phyloP scores from a whole-genome alignment of 2,888 invertebrate species.

The Trichopria drosophilae region DNA sequence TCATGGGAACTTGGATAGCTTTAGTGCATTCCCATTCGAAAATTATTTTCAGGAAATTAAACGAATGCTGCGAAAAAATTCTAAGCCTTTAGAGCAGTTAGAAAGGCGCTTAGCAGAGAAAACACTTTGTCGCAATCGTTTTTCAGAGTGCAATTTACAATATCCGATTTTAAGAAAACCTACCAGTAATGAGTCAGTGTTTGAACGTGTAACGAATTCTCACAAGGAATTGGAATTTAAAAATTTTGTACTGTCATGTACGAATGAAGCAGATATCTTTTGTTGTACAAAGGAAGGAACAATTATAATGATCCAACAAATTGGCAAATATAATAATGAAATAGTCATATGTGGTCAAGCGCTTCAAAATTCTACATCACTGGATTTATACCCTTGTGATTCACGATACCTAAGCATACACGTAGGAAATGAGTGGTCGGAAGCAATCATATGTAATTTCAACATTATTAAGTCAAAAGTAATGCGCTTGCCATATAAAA shows the following conservation, averaged over 20 bases:
- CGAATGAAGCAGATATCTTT: slow-evolving; percentile 17
- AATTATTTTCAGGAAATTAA: slow-evolving; percentile 31
- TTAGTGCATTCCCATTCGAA: slow-evolving; percentile 35
- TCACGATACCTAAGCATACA: slow-evolving; percentile 6
- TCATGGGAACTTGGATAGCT: slow-evolving; percentile 33
- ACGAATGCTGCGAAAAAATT: slow-evolving; percentile 3
- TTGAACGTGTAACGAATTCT: too few relatives aligned
- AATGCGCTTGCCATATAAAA: too few relatives aligned
- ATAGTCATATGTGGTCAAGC: neutral
- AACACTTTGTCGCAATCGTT: too few relatives aligned
- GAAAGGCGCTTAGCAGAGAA: slow-evolving; percentile 8
- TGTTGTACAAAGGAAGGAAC: slow-evolving; percentile 14
- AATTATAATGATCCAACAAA: slow-evolving; percentile 7
- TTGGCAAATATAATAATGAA: neutral
- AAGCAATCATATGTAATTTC: too few relatives aligned
- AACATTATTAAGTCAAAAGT: too few relatives aligned
- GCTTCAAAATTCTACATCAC: neutral
- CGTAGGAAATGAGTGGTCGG: neutral
- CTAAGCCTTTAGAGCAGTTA: slow-evolving; percentile 9
- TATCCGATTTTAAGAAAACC: neutral
- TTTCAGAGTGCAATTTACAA: too few relatives aligned
- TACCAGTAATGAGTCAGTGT: neutral
- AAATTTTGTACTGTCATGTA: slow-evolving; percentile 12
- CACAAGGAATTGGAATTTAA: slow-evolving; percentile 11
- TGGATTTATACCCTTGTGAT: slow-evolving; percentile 16